Evolutionary conservation across 2,797 vertebrate species (phyloP).

Genomic region (Sitta carolinensis): DNA sequence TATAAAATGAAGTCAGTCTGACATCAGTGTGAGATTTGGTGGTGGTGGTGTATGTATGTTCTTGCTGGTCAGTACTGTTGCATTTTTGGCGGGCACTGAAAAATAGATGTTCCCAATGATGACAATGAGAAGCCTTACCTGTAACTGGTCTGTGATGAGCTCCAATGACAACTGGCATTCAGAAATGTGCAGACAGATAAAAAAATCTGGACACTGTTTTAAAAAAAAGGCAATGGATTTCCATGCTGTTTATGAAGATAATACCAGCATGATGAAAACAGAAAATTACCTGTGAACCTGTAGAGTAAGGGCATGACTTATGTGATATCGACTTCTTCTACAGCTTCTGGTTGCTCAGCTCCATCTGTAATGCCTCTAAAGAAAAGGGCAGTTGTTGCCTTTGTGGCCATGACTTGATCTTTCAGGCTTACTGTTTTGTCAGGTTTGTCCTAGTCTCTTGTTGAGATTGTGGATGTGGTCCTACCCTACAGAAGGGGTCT

Average conservation of each 20-base stretch:
- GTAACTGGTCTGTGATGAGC: not conserved
- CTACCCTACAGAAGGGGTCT: conserved; percentile 64
- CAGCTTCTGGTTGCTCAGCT: conserved; percentile 52
- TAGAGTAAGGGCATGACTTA: conserved; percentile 29
- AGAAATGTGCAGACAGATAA: conserved; percentile 1
- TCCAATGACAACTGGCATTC: not conserved
- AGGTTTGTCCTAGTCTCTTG: conserved; percentile 70
- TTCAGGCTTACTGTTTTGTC: conserved; percentile 72
- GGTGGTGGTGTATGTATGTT: not conserved
- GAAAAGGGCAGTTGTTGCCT: conserved; percentile 59
- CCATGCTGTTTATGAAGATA: not conserved
- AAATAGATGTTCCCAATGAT: not conserved
- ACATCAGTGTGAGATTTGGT: not conserved
- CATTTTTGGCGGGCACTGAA: not conserved
- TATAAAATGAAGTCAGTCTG: not conserved
- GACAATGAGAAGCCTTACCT: not conserved
- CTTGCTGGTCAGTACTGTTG: conserved; percentile 14
- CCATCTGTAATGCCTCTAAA: conserved; percentile 50
- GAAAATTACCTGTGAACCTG: conserved; percentile 1
- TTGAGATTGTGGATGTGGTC: conserved; percentile 73
- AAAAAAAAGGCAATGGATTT: not conserved
- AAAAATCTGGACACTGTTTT: not conserved
- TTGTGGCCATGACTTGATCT: conserved; percentile 59
- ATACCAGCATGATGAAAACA: not conserved
- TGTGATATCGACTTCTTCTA: not conserved